These are phyloP conservation scores for Chelon auratus DNA, from an alignment of 2,797 vertebrate genomes.

Conservation along the genomic window DNA sequence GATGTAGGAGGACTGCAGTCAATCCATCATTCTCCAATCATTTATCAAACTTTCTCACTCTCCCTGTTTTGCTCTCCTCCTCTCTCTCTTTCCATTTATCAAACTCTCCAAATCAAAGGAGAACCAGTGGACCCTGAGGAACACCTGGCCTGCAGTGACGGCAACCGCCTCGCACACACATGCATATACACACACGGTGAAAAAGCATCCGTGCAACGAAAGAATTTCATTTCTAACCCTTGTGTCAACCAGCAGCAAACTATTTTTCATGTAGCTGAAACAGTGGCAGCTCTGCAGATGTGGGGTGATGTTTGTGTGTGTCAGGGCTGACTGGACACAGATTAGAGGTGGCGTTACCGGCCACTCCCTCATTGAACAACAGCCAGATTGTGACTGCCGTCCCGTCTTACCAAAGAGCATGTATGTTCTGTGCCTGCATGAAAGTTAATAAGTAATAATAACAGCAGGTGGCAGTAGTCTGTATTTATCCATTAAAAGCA, in stretches of 20 bases:
- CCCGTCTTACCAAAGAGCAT: slow-evolving; percentile 64
- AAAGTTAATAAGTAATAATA: too few relatives aligned
- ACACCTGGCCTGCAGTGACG: slow-evolving; percentile 76
- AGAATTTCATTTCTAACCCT: slow-evolving; percentile 73
- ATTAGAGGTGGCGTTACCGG: slow-evolving; percentile 79
- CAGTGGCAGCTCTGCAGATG: slow-evolving; percentile 54
- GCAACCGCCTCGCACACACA: slow-evolving; percentile 30
- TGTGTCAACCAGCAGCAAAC: slow-evolving; percentile 75
- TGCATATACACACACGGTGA: slow-evolving; percentile 32
- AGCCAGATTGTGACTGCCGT: slow-evolving; percentile 80
- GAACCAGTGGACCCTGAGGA: slow-evolving; percentile 75
- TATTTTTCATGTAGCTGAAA: slow-evolving; percentile 78
- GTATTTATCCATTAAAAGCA: too few relatives aligned
- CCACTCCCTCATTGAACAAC: slow-evolving; percentile 82
- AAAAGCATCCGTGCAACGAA: slow-evolving; percentile 63
- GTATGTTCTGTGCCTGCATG: too few relatives aligned
- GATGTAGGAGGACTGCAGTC: slow-evolving; percentile 62
- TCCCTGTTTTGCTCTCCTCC: slow-evolving; percentile 35
- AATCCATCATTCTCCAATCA: slow-evolving; percentile 77
- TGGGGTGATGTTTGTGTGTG: slow-evolving; percentile 41
- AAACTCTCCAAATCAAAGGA: slow-evolving; percentile 77
- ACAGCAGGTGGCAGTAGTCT: too few relatives aligned
- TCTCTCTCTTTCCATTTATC: slow-evolving; percentile 71
- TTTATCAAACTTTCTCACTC: slow-evolving; percentile 70
- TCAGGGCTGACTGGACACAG: slow-evolving; percentile 82